Percentiles rank a stretch among this genome's conserved stretches.
Conservation (phyloP, 2,888 invertebrate species). For the Amblyjoppa fuscipennis region DNA sequence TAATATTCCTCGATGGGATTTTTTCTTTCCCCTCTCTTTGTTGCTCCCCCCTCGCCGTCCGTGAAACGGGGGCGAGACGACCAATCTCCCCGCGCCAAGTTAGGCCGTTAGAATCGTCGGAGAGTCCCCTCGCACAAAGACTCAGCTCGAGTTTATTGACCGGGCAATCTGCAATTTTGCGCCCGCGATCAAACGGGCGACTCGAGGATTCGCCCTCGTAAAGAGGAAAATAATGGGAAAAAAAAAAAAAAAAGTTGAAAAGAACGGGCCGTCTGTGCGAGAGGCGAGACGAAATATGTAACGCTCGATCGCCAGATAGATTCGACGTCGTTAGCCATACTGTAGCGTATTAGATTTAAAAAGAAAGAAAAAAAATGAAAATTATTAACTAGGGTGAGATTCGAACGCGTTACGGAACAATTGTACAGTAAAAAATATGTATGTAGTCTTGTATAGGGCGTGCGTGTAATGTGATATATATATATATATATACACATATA, state of each 20-base stretch:
- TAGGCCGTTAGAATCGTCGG: not conserved
- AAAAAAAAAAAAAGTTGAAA: not conserved
- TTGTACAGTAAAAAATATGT: conserved; percentile 50
- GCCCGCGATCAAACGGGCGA: not conserved
- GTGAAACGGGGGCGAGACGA: conserved; percentile 4
- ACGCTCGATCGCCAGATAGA: conserved; percentile 22
- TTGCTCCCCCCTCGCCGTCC: not conserved
- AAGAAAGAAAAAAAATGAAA: not conserved
- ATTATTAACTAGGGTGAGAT: conserved; percentile 27
- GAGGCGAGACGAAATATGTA: not conserved
- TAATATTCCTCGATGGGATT: not conserved
- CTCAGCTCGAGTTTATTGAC: not conserved
- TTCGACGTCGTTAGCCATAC: conserved; percentile 37
- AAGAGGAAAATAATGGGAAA: not conserved
- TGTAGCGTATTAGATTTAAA: conserved; percentile 23
- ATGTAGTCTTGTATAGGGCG: conserved; percentile 50
- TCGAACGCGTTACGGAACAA: conserved; percentile 28
- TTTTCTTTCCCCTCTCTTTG: too few relatives aligned
- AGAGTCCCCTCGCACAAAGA: conserved; percentile 12
- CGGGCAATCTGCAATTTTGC: not conserved
- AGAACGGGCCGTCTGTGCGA: not conserved
- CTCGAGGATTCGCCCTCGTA: not conserved
- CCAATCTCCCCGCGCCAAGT: not conserved
- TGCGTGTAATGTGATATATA: conserved; percentile 47
- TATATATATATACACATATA: too few relatives aligned